phyloP scores from a whole-genome alignment of 2,888 invertebrate genomes.

The Tetragnatha montana region DNA sequence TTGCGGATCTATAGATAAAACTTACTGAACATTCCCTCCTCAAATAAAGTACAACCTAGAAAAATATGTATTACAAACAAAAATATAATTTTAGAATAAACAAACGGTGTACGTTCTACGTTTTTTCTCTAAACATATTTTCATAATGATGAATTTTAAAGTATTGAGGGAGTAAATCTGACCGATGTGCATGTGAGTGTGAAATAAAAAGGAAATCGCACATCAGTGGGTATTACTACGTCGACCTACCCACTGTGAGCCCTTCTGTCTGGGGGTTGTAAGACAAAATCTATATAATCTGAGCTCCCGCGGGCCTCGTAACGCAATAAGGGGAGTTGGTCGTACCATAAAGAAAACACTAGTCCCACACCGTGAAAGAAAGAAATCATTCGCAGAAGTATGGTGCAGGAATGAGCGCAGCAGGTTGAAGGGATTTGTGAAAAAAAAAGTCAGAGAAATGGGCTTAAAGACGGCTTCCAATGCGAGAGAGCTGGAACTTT shows the following conservation, averaged over 20 bases:
- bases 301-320: not conserved
- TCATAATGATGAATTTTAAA: too few relatives aligned
- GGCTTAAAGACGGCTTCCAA: not conserved
- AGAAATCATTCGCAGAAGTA: not conserved
- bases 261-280: not conserved
- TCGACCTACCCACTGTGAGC: not conserved
- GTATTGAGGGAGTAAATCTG: too few relatives aligned
- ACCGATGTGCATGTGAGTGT: too few relatives aligned
- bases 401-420: conserved; percentile 7
- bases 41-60: too few relatives aligned
- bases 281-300: not conserved
- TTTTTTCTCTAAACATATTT: too few relatives aligned
- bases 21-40: too few relatives aligned
- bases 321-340: not conserved
- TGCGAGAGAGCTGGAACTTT: not conserved
- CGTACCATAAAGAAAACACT: not conserved
- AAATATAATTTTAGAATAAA: too few relatives aligned
- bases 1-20: too few relatives aligned
- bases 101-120: too few relatives aligned
- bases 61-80: too few relatives aligned
- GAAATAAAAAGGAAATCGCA: too few relatives aligned
- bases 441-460: conserved; percentile 22
- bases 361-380: not conserved
- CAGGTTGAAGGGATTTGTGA: conserved; percentile 40
- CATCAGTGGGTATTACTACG: not conserved